Percentiles rank a stretch among this genome's conserved stretches.
These are phyloP conservation scores for Lamellibrachia luymesi DNA, from an alignment of 1,140 invertebrate genomes.

Conservation along the genomic window DNA sequence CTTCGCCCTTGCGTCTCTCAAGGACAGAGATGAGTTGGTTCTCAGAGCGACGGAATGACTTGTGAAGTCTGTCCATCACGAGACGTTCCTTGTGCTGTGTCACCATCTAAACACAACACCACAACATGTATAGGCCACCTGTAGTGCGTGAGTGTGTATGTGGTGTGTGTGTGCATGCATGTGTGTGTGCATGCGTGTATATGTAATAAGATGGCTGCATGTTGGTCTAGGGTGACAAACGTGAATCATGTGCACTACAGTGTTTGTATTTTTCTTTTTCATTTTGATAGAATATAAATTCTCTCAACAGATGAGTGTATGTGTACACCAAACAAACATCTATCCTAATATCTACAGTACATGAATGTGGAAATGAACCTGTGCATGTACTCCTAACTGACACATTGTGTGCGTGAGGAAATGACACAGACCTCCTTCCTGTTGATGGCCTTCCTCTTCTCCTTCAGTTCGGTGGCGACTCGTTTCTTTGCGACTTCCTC, in stretches of 20 bases:
- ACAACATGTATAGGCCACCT: too few relatives aligned
- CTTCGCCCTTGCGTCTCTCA: slow-evolving; percentile 47
- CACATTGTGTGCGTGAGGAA: not conserved
- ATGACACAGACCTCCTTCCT: slow-evolving; percentile 12
- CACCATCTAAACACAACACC: not conserved
- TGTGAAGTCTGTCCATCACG: slow-evolving; percentile 47
- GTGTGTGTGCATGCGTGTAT: not conserved
- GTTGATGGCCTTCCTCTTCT: slow-evolving; percentile 9
- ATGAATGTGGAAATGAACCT: not conserved
- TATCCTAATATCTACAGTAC: not conserved
- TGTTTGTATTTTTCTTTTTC: too few relatives aligned
- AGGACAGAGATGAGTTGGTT: slow-evolving; percentile 47
- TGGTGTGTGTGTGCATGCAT: not conserved
- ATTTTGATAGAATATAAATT: too few relatives aligned
- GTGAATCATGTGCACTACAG: too few relatives aligned
- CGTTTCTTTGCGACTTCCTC: slow-evolving; percentile 48
- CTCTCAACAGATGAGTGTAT: too few relatives aligned
- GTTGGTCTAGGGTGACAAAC: too few relatives aligned
- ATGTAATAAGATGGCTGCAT: not conserved
- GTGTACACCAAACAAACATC: not conserved
- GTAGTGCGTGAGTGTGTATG: too few relatives aligned
- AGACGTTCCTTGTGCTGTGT: slow-evolving; percentile 45
- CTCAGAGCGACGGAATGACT: slow-evolving; percentile 45
- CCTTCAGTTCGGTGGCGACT: slow-evolving; percentile 33
- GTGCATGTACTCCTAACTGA: not conserved